Conservation (phyloP, 2,888 invertebrate genomes). For the Rhagonycha lutea region DNA sequence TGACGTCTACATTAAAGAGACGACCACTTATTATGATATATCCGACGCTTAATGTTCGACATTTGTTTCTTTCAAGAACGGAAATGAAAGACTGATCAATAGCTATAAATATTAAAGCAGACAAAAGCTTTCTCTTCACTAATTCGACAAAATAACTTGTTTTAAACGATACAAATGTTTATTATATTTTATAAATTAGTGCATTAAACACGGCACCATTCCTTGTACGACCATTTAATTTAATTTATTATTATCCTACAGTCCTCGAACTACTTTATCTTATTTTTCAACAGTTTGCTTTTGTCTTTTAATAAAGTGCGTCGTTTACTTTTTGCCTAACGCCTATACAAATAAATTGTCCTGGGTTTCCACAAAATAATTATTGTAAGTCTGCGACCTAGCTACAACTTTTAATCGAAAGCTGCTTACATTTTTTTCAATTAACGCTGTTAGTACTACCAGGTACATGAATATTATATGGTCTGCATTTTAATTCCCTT, state of each 20-base stretch:
- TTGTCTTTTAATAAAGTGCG: neutral
- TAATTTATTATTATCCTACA: neutral
- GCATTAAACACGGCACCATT: neutral
- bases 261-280: neutral
- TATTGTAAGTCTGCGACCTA: neutral
- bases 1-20: conserved; percentile 31
- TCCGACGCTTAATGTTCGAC: conserved; percentile 29
- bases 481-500: neutral
- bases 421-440: neutral
- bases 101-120: conserved; percentile 19
- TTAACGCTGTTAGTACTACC: neutral
- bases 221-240: neutral
- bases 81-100: conserved; percentile 28
- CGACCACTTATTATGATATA: conserved; percentile 32
- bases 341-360: neutral
- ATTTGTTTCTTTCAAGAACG: conserved; percentile 23
- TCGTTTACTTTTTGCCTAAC: neutral
- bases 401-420: neutral
- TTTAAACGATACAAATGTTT: neutral
- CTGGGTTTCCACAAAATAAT: neutral
- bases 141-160: neutral
- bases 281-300: neutral
- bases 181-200: neutral
- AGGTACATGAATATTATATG: neutral
- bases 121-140: conserved; percentile 14